Evolutionary conservation across 2,888 invertebrate species (phyloP).

Genomic region (Lithophane ornitopus): DNA sequence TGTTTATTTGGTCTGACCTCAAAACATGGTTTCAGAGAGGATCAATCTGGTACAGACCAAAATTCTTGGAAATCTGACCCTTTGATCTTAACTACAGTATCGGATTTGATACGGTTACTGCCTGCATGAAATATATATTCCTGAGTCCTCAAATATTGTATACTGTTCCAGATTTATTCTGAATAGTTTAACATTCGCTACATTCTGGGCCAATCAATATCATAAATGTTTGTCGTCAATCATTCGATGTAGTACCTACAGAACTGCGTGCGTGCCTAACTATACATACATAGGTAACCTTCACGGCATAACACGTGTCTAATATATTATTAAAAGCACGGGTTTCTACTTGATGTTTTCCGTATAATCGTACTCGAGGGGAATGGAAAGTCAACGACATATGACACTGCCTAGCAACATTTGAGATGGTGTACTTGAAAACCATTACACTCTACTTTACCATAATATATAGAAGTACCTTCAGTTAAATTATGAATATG

Average conservation of each 20-base stretch:
- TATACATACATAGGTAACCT: conserved; percentile 20
- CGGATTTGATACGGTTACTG: background rate
- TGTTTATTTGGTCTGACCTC: too few relatives aligned
- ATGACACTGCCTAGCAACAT: conserved; percentile 12
- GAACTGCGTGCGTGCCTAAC: background rate
- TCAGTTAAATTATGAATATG: background rate
- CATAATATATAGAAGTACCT: background rate
- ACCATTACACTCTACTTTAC: background rate
- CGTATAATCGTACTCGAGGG: conserved; percentile 50
- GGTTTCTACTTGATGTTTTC: conserved; percentile 53
- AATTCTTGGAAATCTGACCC: background rate
- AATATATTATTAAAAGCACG: conserved; percentile 62
- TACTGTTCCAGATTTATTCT: background rate
- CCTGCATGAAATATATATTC: background rate
- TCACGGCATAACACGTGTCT: conserved; percentile 57
- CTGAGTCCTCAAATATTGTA: background rate
- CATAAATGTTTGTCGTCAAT: background rate
- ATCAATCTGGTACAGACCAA: background rate
- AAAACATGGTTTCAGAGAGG: too few relatives aligned
- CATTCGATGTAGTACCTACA: background rate
- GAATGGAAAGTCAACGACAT: conserved; percentile 46
- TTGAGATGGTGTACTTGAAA: background rate
- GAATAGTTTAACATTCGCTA: background rate
- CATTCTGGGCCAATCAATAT: background rate
- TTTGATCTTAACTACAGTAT: too few relatives aligned